These are phyloP conservation scores for Alfaro cultratus DNA, from an alignment of 2,797 vertebrate species.

Conservation along the genomic window DNA sequence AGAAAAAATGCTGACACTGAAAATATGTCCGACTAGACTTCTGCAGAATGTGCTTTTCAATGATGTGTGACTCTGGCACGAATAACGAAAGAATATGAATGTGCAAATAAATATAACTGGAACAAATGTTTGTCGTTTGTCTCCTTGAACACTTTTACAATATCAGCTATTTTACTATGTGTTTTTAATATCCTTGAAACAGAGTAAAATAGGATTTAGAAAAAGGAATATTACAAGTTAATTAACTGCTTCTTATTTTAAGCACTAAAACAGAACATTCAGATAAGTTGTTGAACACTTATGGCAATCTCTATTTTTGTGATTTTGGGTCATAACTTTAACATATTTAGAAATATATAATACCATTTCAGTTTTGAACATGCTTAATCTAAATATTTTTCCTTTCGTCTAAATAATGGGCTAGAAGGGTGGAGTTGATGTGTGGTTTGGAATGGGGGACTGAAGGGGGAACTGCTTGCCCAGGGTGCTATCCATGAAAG, in stretches of 20 bases:
- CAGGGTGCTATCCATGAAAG: neutral
- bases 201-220: neutral
- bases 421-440: neutral
- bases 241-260: neutral
- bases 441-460: neutral
- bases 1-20: slow-evolving; percentile 30
- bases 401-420: neutral
- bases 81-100: slow-evolving; percentile 61
- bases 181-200: neutral
- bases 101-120: slow-evolving; percentile 75
- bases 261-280: neutral
- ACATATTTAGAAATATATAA: neutral
- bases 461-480: neutral
- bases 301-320: neutral
- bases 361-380: neutral
- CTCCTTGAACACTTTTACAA: neutral
- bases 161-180: neutral
- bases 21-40: slow-evolving; percentile 33
- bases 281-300: no score
- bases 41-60: slow-evolving; percentile 61
- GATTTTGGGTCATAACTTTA: neutral
- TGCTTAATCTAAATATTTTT: neutral
- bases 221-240: neutral
- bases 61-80: slow-evolving; percentile 62
- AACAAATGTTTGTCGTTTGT: slow-evolving; percentile 48